A percentile compares a stretch with the other conserved stretches of the same genome.
These are phyloP conservation scores for Hylaeus anthracinus DNA, from an alignment of 1,140 invertebrate species.

Conservation along the genomic window DNA sequence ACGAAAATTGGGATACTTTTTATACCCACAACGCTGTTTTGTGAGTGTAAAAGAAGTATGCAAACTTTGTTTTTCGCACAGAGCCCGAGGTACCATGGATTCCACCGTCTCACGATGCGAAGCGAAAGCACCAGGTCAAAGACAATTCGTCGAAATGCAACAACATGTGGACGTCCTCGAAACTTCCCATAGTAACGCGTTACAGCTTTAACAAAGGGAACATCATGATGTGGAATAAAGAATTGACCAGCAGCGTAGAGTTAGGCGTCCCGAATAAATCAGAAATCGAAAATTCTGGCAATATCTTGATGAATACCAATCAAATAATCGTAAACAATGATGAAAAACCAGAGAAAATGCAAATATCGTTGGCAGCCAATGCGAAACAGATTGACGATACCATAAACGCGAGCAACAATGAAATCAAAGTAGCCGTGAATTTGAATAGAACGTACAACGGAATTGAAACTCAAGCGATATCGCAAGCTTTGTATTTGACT, in stretches of 20 bases:
- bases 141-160: constrained; percentile 59
- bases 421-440: constrained; percentile 28
- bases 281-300: neutral
- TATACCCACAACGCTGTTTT: too few relatives aligned
- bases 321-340: neutral
- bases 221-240: constrained; percentile 51
- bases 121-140: constrained; percentile 62
- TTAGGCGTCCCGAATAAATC: neutral
- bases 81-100: constrained; percentile 54
- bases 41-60: too few relatives aligned
- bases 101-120: constrained; percentile 44
- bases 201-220: constrained; percentile 74
- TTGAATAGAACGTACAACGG: constrained; percentile 18
- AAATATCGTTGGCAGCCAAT: neutral
- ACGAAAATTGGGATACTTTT: too few relatives aligned
- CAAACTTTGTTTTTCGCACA: neutral
- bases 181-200: constrained; percentile 75
- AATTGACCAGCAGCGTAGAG: neutral
- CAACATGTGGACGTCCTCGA: constrained; percentile 71
- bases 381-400: neutral
- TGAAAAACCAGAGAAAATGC: neutral
- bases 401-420: neutral
- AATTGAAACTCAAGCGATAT: constrained; percentile 27
- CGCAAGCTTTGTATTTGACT: constrained; percentile 44
- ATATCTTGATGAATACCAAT: neutral